Percentiles rank a stretch among this genome's conserved stretches.
These are phyloP conservation scores for Umimayanthus chanpuru DNA, from an alignment of 92 coral and sea anemone genomes.

Conservation along the genomic window DNA sequence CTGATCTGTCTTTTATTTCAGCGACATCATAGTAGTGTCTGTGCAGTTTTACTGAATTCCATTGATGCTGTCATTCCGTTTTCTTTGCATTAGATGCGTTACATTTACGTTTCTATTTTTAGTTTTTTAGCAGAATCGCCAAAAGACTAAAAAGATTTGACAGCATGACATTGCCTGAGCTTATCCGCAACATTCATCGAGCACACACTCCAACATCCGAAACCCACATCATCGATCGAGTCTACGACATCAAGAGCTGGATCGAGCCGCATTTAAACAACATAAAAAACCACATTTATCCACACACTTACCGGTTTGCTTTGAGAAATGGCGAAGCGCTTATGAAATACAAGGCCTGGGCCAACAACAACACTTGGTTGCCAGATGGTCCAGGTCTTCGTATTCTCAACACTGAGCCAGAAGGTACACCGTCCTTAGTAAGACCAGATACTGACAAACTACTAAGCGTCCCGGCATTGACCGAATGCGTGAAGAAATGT, in stretches of 20 bases:
- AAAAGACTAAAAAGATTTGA: conserved; percentile 9
- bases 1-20: too few relatives aligned
- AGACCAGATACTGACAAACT: conserved; percentile 12
- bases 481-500: conserved; percentile 35
- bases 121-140: conserved; percentile 39
- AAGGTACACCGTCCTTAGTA: conserved; percentile 27
- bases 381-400: conserved; percentile 30
- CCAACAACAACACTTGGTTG: conserved; percentile 37
- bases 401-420: too few relatives aligned
- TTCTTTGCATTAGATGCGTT: too few relatives aligned
- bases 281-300: conserved; percentile 43
- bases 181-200: too few relatives aligned
- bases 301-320: conserved; percentile 26
- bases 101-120: background rate
- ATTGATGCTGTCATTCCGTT: too few relatives aligned
- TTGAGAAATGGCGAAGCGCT: conserved; percentile 11
- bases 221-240: background rate
- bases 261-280: conserved; percentile 29
- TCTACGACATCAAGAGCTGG: conserved; percentile 20
- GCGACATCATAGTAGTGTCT: too few relatives aligned
- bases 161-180: too few relatives aligned
- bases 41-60: too few relatives aligned
- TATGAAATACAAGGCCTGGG: conserved; percentile 49
- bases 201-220: conserved; percentile 9
- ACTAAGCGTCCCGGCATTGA: background rate